These are phyloP conservation scores for Nilaparvata lugens DNA, from an alignment of 1,140 invertebrate species.

Conservation along the genomic window DNA sequence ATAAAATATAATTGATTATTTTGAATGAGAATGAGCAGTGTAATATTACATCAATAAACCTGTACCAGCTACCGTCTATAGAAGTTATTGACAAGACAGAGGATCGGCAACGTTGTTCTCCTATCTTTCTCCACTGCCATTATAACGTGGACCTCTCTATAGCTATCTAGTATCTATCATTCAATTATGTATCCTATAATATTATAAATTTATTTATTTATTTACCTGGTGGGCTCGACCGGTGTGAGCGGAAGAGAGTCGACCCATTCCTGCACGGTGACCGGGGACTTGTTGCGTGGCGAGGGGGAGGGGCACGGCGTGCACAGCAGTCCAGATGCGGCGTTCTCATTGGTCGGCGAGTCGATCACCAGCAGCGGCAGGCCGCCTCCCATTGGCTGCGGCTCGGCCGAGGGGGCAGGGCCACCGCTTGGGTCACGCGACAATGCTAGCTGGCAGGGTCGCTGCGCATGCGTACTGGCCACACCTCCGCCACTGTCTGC, in stretches of 20 bases:
- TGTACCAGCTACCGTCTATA: no score
- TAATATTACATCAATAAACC: no score
- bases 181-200: no score
- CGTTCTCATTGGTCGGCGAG: not conserved
- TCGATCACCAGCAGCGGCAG: not conserved
- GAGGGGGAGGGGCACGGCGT: constrained; percentile 5
- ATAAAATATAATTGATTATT: no score
- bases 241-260: constrained; percentile 28
- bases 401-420: not conserved
- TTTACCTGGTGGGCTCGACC: constrained; percentile 3
- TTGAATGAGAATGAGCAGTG: no score
- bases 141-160: no score
- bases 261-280: constrained; percentile 34
- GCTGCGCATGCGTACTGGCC: not conserved
- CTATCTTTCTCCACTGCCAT: no score
- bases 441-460: not conserved
- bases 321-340: not conserved
- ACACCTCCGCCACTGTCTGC: not conserved
- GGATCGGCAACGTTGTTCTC: no score
- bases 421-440: not conserved
- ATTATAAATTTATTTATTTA: no score
- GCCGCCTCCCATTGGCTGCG: not conserved
- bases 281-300: constrained; percentile 30
- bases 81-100: no score
- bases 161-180: no score